These are phyloP conservation scores for Heterodera carotae DNA, from an alignment of 1,140 invertebrate species.

Conservation along the genomic window DNA sequence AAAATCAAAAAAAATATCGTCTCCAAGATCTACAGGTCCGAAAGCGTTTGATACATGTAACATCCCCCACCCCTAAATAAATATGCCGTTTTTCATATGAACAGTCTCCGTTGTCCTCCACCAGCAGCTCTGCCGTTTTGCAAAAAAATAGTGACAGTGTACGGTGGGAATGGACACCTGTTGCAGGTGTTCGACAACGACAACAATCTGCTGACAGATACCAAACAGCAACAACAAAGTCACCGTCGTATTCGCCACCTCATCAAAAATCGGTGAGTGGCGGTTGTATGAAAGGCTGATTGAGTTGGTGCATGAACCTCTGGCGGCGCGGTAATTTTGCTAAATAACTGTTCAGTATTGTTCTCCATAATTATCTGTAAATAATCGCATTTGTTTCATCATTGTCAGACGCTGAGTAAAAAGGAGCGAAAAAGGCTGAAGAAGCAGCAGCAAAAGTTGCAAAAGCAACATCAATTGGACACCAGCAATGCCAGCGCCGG, in stretches of 20 bases:
- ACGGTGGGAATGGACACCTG: not conserved
- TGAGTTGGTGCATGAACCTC: too few relatives aligned
- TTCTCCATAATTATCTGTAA: too few relatives aligned
- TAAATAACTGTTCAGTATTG: too few relatives aligned
- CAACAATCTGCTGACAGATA: not conserved
- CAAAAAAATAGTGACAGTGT: not conserved
- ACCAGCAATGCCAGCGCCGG: constrained; percentile 2
- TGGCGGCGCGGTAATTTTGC: too few relatives aligned
- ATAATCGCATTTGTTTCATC: too few relatives aligned
- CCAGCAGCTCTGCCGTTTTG: not conserved
- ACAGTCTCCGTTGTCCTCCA: not conserved
- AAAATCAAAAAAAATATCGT: too few relatives aligned
- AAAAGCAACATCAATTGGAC: constrained; percentile 29
- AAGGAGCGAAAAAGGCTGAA: constrained; percentile 43
- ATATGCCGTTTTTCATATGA: not conserved
- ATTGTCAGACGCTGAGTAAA: constrained; percentile 31
- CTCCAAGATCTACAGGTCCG: too few relatives aligned
- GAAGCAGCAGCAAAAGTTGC: constrained; percentile 38
- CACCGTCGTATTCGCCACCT: not conserved
- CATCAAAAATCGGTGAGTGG: not conserved
- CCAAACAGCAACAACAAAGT: constrained; percentile 7
- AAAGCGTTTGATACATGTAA: not conserved
- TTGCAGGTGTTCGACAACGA: not conserved
- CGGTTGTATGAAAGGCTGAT: too few relatives aligned
- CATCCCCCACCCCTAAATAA: not conserved